A percentile compares a stretch with the other conserved stretches of the same genome.
Conservation (phyloP, 2,113 vertebrate species). For the Stercorarius parasiticus region DNA sequence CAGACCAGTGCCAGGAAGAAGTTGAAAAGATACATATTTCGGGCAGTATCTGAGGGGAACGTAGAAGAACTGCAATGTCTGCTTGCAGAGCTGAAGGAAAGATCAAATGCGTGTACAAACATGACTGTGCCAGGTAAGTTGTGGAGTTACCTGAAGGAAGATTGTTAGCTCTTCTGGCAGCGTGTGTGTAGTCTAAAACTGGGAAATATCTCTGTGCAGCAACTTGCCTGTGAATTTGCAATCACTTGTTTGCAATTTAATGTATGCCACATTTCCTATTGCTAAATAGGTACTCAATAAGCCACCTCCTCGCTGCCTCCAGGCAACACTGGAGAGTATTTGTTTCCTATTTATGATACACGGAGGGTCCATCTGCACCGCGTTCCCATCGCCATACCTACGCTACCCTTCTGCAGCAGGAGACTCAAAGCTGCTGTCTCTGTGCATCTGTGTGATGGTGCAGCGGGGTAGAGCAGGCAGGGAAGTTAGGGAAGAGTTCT, state of each 20-base stretch:
- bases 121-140: constrained; percentile 58
- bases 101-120: neutral
- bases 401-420: neutral
- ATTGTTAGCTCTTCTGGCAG: neutral
- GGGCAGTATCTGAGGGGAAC: constrained; percentile 73
- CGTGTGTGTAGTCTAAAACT: neutral
- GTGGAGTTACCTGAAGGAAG: neutral
- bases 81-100: constrained; percentile 66
- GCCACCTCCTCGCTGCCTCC: neutral
- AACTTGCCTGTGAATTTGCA: neutral
- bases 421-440: neutral
- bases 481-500: neutral
- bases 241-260: neutral
- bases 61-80: constrained; percentile 61
- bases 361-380: neutral
- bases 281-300: neutral
- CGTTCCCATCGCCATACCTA: neutral
- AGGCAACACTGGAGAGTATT: neutral
- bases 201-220: neutral
- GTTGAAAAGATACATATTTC: constrained; percentile 74
- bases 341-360: neutral
- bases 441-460: neutral
- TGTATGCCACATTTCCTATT: neutral
- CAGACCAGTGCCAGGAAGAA: constrained; percentile 62
- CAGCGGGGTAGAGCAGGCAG: neutral